Evolutionary conservation across 2,888 invertebrate genomes (phyloP).

Genomic region (Tromatobia lineatoria): DNA sequence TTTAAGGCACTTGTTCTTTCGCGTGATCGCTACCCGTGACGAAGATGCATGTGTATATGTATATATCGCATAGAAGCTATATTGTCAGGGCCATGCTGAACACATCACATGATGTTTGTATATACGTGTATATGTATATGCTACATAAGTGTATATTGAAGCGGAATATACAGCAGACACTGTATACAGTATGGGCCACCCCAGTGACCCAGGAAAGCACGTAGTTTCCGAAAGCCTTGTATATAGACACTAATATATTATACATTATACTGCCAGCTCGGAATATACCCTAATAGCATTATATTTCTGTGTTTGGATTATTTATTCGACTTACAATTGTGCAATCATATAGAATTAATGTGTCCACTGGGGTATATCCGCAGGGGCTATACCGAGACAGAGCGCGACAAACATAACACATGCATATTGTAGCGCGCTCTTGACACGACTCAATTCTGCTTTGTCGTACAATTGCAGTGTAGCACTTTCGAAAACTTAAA

Average conservation of each 20-base stretch:
- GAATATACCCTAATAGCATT: constrained; percentile 29
- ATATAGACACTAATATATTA: constrained; percentile 42
- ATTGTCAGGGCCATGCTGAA: not conserved
- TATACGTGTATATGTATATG: not conserved
- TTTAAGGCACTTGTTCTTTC: constrained; percentile 45
- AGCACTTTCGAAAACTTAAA: not conserved
- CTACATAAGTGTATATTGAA: constrained; percentile 6
- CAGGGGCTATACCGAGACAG: not conserved
- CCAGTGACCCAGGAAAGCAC: constrained; percentile 27
- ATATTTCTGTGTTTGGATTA: constrained; percentile 54
- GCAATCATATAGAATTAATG: constrained; percentile 52
- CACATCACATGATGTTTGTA: not conserved
- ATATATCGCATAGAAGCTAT: not conserved
- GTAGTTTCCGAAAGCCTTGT: constrained; percentile 39
- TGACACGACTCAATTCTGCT: not conserved
- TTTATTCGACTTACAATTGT: constrained; percentile 59
- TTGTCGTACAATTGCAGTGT: not conserved
- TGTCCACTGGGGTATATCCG: constrained; percentile 22
- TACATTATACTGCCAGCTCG: constrained; percentile 35
- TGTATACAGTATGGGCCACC: constrained; percentile 7
- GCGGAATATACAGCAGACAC: not conserved
- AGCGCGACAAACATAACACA: not conserved
- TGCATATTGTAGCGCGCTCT: not conserved
- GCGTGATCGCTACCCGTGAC: constrained; percentile 59
- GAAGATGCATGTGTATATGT: constrained; percentile 9